phyloP scores from a whole-genome alignment of 2,888 invertebrate species.

The Globia sparganii region DNA sequence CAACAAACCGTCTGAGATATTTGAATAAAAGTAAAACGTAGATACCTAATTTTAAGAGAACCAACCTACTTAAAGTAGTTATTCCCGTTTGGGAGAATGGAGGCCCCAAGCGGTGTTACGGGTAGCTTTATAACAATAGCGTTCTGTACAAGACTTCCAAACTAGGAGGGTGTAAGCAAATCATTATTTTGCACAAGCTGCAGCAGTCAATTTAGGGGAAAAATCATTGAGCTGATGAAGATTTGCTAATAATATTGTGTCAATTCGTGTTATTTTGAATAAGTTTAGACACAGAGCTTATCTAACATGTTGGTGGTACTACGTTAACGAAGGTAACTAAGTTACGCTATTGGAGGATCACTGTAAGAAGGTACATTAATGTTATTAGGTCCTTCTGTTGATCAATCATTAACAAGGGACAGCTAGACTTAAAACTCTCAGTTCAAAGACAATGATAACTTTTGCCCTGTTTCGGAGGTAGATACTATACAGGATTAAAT shows the following conservation, averaged over 20 bases:
- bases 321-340: neutral
- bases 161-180: slow-evolving; percentile 16
- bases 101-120: slow-evolving; percentile 19
- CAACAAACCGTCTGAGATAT: neutral
- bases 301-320: neutral
- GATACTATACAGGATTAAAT: neutral
- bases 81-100: slow-evolving; percentile 32
- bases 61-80: slow-evolving; percentile 25
- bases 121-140: slow-evolving; percentile 35
- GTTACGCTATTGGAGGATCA: neutral
- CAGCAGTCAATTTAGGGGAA: slow-evolving; percentile 13
- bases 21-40: neutral
- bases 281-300: neutral
- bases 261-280: slow-evolving; percentile 11
- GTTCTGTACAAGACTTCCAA: neutral
- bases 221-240: slow-evolving; percentile 12
- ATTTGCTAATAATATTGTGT: neutral
- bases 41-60: neutral
- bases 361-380: neutral
- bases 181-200: slow-evolving; percentile 33
- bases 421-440: neutral
- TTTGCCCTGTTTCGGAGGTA: neutral
- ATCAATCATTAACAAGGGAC: neutral
- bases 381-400: neutral
- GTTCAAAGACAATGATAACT: neutral